These are phyloP conservation scores for Drosophila nigrodunni DNA, from an alignment of 1,140 invertebrate genomes.

Conservation along the genomic window DNA sequence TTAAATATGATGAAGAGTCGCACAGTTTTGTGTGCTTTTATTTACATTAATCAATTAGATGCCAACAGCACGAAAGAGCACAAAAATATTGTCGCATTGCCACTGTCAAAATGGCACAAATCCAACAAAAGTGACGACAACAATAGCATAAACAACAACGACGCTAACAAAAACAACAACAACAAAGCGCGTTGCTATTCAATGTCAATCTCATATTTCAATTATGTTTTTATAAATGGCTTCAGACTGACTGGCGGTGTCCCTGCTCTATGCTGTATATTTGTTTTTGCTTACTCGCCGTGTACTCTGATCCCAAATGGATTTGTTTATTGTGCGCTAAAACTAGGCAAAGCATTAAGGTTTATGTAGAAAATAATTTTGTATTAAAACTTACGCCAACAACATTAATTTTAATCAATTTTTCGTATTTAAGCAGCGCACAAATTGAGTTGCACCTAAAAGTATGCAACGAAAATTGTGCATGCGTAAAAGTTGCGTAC, in stretches of 20 bases:
- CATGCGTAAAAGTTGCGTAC: slow-evolving; percentile 35
- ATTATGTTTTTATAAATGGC: slow-evolving; percentile 81
- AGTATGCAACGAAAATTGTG: slow-evolving; percentile 25
- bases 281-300: slow-evolving; percentile 18
- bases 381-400: not conserved
- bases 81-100: slow-evolving; percentile 55
- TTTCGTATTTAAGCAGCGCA: not conserved
- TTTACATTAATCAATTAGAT: slow-evolving; percentile 79
- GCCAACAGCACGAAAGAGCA: slow-evolving; percentile 43
- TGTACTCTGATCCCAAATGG: slow-evolving; percentile 1
- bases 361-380: not conserved
- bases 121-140: slow-evolving; percentile 61
- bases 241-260: slow-evolving; percentile 63
- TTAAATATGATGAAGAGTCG: slow-evolving; percentile 42
- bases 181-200: slow-evolving; percentile 59
- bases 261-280: not conserved
- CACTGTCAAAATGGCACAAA: slow-evolving; percentile 45
- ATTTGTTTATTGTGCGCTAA: not conserved
- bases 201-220: slow-evolving; percentile 83
- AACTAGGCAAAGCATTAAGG: slow-evolving; percentile 1
- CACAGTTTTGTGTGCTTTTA: slow-evolving; percentile 41
- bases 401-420: slow-evolving; percentile 8
- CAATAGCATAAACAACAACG: slow-evolving; percentile 40
- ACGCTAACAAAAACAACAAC: slow-evolving; percentile 34
- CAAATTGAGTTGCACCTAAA: slow-evolving; percentile 28